Conservation (phyloP, 92 coral and sea anemone genomes). For the Montipora capitata region DNA sequence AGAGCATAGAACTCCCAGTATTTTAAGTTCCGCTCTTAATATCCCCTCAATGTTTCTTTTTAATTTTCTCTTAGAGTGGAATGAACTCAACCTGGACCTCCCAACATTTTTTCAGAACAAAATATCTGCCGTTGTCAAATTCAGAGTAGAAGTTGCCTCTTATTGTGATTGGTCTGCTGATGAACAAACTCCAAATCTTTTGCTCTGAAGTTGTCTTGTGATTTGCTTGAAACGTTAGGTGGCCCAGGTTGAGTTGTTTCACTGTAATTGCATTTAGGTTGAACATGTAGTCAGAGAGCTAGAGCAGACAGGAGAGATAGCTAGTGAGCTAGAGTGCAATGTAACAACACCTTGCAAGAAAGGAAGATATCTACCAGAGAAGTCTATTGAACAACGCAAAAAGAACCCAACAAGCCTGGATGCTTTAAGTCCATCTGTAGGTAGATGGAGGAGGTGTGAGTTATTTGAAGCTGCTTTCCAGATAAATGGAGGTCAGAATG, state of each 20-base stretch:
- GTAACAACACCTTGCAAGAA: slow-evolving; percentile 2
- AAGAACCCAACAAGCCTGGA: slow-evolving; percentile 23
- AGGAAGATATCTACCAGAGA: slow-evolving; percentile 19
- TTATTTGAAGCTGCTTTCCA: slow-evolving; percentile 48
- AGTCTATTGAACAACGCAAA: slow-evolving; percentile 10
- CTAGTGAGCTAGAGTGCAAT: slow-evolving; percentile 26
- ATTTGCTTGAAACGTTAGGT: background rate
- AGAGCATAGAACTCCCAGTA: no score
- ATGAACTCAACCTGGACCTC: no score
- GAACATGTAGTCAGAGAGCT: no score
- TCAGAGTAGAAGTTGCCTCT: background rate
- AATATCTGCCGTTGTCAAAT: background rate
- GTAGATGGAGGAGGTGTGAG: slow-evolving; percentile 44
- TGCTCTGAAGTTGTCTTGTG: background rate
- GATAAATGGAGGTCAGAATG: slow-evolving; percentile 50
- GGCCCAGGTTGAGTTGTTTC: no score
- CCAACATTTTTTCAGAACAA: background rate
- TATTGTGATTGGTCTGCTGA: background rate
- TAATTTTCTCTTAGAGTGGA: background rate
- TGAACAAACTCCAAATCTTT: background rate
- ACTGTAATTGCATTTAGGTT: no score
- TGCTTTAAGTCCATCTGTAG: no score
- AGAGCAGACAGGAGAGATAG: slow-evolving; percentile 51
- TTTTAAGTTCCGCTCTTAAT: background rate
- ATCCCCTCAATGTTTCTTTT: no score